These are phyloP conservation scores for Drosophila watanabei DNA, from an alignment of 1,140 invertebrate genomes.

Conservation along the genomic window DNA sequence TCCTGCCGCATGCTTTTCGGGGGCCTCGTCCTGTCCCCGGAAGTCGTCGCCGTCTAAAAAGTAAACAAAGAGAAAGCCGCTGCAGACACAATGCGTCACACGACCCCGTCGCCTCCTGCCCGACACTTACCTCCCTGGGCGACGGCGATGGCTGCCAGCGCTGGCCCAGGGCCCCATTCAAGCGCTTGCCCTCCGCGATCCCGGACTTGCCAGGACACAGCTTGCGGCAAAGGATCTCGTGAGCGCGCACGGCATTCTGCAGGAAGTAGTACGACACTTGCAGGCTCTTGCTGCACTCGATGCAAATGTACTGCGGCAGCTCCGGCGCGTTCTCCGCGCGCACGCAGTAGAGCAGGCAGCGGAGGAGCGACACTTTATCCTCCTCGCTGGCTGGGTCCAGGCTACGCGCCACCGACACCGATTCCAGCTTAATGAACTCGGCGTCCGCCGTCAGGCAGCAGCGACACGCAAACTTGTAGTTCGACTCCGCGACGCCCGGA, in stretches of 20 bases:
- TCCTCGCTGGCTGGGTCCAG: constrained; percentile 16
- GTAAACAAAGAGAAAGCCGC: constrained; percentile 4
- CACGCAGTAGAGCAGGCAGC: constrained; percentile 71
- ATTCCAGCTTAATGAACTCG: constrained; percentile 71
- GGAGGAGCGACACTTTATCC: constrained; percentile 52
- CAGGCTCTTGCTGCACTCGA: constrained; percentile 68
- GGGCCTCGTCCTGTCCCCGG: constrained; percentile 2
- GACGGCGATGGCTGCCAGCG: background rate
- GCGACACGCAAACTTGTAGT: constrained; percentile 75
- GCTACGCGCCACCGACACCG: constrained; percentile 36
- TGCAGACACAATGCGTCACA: constrained; percentile 1
- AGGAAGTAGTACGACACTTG: constrained; percentile 77
- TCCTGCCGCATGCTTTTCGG: constrained; percentile 47
- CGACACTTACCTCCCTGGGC: constrained; percentile 29
- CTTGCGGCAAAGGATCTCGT: constrained; percentile 71
- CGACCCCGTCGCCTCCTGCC: background rate
- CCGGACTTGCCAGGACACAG: constrained; percentile 43
- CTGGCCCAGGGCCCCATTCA: constrained; percentile 41
- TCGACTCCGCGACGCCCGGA: constrained; percentile 17
- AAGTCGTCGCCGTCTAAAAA: background rate
- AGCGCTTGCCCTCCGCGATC: constrained; percentile 3
- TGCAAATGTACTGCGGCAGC: constrained; percentile 69
- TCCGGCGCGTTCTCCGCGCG: constrained; percentile 62
- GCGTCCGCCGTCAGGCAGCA: constrained; percentile 74
- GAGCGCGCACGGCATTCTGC: constrained; percentile 67